Evolutionary conservation across 1,140 invertebrate species (phyloP), one percentile per base, ranked within the genome.

Genomic region (Dufourea novaeangliae): DNA sequence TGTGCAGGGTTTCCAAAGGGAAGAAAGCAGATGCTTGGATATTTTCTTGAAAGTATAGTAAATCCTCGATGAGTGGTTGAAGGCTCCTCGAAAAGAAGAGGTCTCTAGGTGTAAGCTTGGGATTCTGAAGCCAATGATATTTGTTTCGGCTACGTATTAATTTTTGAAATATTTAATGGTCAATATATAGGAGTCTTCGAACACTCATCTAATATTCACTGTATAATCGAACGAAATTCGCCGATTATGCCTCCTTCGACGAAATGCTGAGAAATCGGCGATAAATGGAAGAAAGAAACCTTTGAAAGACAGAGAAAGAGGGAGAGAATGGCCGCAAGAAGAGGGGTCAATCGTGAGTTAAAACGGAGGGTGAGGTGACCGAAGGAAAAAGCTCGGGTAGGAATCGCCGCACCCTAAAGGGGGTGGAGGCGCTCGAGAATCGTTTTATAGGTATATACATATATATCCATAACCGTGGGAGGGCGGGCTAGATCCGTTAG

Each of bases 401-500:
- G 64, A 64, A 25, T 32, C 59, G 80, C 83, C 84, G 84, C 84
- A 76, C 84, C 84, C 80, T 86, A 80, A 86, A 80, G 66, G 71
- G 67, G 75, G 62, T 41, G 75, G 34, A 41, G 52, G 67, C 78
- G 74, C 72, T 75, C 64, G 78, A 83, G 82, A 83, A 71, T 74
- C 74, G 69, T 72, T 73, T 78, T 64, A 73, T 29, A 73, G 27
- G 25, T 59, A 57, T 78, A 73, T 29, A 73, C n/a, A n/a, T 59
- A 57, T 78, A 82, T 52, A 78, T 64, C 62, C 74, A 67, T 82
- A 83, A 78, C 56, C 69, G 74, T 57, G 78, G 69, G 63, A 44
- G 79, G 59, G 73, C 50, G 72, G 46, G 83, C 85, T 84, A 82
- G 81, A 77, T 70, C 73, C 67, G 78, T 85, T 88, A 88, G 88